Conservation (phyloP, 1,140 invertebrate genomes). For the Danaus melanippus region DNA sequence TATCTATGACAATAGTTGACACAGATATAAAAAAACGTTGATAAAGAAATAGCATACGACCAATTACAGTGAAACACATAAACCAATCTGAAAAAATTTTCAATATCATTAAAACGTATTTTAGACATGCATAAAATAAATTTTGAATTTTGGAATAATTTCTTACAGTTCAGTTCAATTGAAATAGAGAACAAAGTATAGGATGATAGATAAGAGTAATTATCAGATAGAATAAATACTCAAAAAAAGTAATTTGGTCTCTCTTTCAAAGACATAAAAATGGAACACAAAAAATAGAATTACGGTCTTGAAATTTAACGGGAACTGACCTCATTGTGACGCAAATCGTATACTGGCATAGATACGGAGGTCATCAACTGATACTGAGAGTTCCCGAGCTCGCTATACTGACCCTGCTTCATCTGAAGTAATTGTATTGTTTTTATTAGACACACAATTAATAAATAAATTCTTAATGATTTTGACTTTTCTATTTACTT, state of each 20-base stretch:
- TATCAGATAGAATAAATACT: not conserved
- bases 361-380: constrained; percentile 92
- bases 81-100: constrained; percentile 61
- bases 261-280: constrained; percentile 20
- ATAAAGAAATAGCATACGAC: constrained; percentile 49
- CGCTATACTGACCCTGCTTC: constrained; percentile 75
- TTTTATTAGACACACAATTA: constrained; percentile 1
- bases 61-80: constrained; percentile 47
- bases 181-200: constrained; percentile 18
- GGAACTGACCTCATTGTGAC: constrained; percentile 81
- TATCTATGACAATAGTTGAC: constrained; percentile 7
- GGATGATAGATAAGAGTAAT: constrained; percentile 3
- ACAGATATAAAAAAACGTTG: constrained; percentile 21
- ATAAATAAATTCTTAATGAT: constrained; percentile 2
- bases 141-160: constrained; percentile 56
- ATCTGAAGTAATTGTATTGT: constrained; percentile 53
- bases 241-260: constrained; percentile 17
- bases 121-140: constrained; percentile 36
- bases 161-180: constrained; percentile 15
- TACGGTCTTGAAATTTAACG: constrained; percentile 9
- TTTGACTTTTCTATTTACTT: constrained; percentile 29
- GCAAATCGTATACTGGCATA: constrained; percentile 90
- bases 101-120: constrained; percentile 23
- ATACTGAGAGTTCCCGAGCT: constrained; percentile 74
- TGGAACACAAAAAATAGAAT: constrained; percentile 6